Conservation (phyloP, 2,888 invertebrate species). For the Hermaeophaga mercurialis region DNA sequence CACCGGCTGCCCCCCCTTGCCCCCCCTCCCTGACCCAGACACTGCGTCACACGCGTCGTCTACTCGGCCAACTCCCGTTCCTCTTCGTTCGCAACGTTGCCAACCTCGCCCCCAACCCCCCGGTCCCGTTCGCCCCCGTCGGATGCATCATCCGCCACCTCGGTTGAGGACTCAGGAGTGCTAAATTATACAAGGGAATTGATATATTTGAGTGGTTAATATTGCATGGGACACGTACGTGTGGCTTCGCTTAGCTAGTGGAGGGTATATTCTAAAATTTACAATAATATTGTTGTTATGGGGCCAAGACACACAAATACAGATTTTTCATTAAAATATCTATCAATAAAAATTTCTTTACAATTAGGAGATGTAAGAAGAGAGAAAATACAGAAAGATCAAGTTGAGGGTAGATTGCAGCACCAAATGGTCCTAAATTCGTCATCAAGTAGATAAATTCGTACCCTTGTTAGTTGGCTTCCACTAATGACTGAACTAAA, state of each 20-base stretch:
- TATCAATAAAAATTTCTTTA: too few species aligned
- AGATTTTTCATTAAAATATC: too few species aligned
- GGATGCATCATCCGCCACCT: conserved; percentile 26
- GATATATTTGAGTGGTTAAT: conserved; percentile 30
- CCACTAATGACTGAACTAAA: too few species aligned
- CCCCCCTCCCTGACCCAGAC: conserved; percentile 43
- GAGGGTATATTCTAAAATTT: too few species aligned
- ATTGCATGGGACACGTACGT: conserved; percentile 18
- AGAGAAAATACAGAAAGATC: too few species aligned
- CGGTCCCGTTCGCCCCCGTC: neutral
- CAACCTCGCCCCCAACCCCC: conserved; percentile 10
- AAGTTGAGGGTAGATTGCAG: too few species aligned
- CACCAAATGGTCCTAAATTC: too few species aligned
- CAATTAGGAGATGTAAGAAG: too few species aligned
- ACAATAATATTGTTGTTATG: too few species aligned
- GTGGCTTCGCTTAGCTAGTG: neutral
- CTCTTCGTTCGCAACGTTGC: conserved; percentile 32
- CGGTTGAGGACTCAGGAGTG: conserved; percentile 11
- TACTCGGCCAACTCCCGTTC: conserved; percentile 36
- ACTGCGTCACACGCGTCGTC: conserved; percentile 41
- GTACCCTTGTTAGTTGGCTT: too few species aligned
- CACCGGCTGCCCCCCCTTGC: conserved; percentile 35
- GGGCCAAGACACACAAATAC: too few species aligned
- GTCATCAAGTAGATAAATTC: too few species aligned
- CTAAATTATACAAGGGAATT: conserved; percentile 42